Base-by-base conservation (phyloP, 2,888 invertebrate genomes). In the Volucella bombylans region DNA sequence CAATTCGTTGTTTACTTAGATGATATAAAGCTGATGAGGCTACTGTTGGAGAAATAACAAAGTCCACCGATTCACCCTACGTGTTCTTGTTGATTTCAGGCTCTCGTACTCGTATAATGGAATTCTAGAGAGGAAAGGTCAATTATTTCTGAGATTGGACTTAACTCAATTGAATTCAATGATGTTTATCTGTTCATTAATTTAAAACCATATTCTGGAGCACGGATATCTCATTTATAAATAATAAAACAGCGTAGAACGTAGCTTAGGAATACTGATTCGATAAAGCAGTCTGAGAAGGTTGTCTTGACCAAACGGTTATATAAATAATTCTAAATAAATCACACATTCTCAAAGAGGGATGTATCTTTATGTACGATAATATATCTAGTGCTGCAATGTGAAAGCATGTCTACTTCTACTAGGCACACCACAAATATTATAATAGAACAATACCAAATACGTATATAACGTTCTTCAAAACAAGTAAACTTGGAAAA, bases 81-180 rank as follows among this genome's bases (percentile, higher is more conserved):
- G 3, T 23, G 18, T 23, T 49, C 38, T 39, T 49, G 73, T 57
- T 23, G 49, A 12, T 38, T 31, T 31, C 31, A 31, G 31, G 31
- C 38, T 18, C 61, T 18, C 65, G 52, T 62, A 15, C n/a, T 50
- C 45, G 10, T 8, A 23, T 15, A 10, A 3, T 11, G 9, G 62
- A 11, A 14, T 11, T 14, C 8, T 1, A 38, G 55, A 41, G 52
- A 14, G 64, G 23, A 45, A n/a, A 43, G 31, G 43, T 52, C 50
- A 69, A 49, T 69, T 57, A 57, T 64, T 57, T n/a, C 31, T 50
- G 43, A 57, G 59, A 82, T 72, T 50, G 18, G 38, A 52, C 47
- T 77, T 67, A 67, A 64, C 73, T 77, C 77, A 82, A 82, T 82
- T 77, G 55, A 38, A 47, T 23, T 47, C 23, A 54, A 61, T 38